A percentile compares a stretch with the other conserved stretches of the same genome.
phyloP scores from a whole-genome alignment of 2,888 invertebrate genomes.

The Thera obeliscata region DNA sequence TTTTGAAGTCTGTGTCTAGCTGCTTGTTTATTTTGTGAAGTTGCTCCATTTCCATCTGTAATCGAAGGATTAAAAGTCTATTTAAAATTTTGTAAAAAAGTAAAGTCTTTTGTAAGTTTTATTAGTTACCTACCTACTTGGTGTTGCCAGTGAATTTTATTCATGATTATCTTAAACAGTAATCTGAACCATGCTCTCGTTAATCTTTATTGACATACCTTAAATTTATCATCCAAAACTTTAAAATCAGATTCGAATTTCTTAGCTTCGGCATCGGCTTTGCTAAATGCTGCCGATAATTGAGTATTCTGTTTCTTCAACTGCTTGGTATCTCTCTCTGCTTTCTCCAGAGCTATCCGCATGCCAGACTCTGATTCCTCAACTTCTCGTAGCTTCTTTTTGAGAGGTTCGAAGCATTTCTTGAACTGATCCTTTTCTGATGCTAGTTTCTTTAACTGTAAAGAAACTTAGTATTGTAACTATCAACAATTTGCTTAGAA shows the following conservation, averaged over 20 bases:
- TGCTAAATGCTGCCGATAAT: constrained; percentile 74
- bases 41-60: constrained; percentile 70
- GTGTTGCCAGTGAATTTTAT: too few species aligned
- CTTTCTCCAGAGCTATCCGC: constrained; percentile 80
- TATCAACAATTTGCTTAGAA: neutral
- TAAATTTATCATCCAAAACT: constrained; percentile 69
- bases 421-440: constrained; percentile 79
- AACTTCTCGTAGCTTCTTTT: constrained; percentile 82
- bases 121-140: too few species aligned
- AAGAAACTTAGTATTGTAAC: neutral
- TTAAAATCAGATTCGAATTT: constrained; percentile 78
- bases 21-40: constrained; percentile 69
- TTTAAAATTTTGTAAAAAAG: too few species aligned
- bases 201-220: constrained; percentile 52
- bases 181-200: neutral
- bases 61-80: too few species aligned
- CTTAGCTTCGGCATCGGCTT: constrained; percentile 78
- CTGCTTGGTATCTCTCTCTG: constrained; percentile 82
- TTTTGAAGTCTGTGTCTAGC: constrained; percentile 77
- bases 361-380: constrained; percentile 84
- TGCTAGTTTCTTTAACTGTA: constrained; percentile 68
- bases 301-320: constrained; percentile 75
- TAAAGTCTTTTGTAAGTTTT: too few species aligned
- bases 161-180: too few species aligned
- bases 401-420: constrained; percentile 78